Percentiles rank a stretch among this genome's conserved stretches.
These are phyloP conservation scores for Campoletis raptor DNA, from an alignment of 2,888 invertebrate genomes.

Conservation along the genomic window DNA sequence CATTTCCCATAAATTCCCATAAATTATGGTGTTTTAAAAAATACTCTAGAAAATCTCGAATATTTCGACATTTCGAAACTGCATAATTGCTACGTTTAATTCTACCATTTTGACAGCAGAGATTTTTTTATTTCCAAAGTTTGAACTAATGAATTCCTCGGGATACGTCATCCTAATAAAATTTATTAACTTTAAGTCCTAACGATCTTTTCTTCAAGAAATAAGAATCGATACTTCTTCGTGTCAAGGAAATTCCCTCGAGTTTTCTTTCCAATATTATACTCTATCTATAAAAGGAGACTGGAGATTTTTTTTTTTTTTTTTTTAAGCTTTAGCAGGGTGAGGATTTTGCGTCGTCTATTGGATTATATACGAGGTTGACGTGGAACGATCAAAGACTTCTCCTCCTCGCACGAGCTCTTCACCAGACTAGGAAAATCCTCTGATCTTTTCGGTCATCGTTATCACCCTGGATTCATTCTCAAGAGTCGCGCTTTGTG, in stretches of 20 bases:
- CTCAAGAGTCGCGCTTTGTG: constrained; percentile 19
- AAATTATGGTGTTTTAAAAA: no score
- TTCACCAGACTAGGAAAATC: constrained; percentile 17
- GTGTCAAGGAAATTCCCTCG: constrained; percentile 10
- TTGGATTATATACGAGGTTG: constrained; percentile 32
- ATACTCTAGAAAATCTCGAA: no score
- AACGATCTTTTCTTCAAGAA: background rate
- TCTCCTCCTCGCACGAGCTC: constrained; percentile 4
- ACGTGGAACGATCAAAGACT: constrained; percentile 44
- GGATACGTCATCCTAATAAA: background rate
- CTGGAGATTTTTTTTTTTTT: background rate
- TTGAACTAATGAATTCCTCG: background rate
- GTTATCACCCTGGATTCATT: constrained; percentile 43
- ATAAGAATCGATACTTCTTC: constrained; percentile 13
- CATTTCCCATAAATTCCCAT: no score
- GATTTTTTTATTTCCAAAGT: background rate
- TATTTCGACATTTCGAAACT: no score
- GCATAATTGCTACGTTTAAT: no score
- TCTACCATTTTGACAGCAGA: background rate
- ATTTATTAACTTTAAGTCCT: background rate
- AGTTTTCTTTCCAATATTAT: background rate
- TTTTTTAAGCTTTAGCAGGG: constrained; percentile 4
- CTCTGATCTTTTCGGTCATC: constrained; percentile 49
- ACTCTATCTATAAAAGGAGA: background rate
- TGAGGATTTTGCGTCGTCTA: constrained; percentile 43